Conservation (phyloP, 2,888 invertebrate species). For the Amaurobius ferox region DNA sequence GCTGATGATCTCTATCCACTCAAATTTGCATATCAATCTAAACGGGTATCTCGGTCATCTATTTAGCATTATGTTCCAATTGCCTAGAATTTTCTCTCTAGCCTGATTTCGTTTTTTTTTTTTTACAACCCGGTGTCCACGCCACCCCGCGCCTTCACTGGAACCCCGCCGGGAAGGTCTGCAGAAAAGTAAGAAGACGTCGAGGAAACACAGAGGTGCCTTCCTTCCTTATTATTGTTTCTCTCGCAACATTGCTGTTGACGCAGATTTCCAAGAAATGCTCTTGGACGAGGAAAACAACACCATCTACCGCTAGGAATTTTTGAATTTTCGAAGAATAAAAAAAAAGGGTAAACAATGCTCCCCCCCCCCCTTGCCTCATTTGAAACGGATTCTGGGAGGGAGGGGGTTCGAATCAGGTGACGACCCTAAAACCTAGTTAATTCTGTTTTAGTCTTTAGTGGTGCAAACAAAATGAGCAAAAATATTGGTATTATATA, state of each 20-base stretch:
- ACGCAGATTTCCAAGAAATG: not conserved
- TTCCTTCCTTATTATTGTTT: no score
- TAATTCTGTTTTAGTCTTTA: not conserved
- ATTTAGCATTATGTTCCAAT: not conserved
- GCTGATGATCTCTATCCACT: not conserved
- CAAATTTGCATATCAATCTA: not conserved
- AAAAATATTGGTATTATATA: no score
- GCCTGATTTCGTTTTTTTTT: not conserved
- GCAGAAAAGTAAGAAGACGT: no score
- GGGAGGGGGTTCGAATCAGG: not conserved
- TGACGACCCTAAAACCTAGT: constrained; percentile 7
- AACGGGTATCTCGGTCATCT: not conserved
- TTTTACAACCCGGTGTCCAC: no score
- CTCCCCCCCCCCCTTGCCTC: no score
- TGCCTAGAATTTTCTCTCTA: constrained; percentile 6
- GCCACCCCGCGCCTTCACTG: no score
- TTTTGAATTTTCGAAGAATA: not conserved
- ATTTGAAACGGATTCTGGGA: no score
- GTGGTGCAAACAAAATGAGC: no score
- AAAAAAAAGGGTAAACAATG: not conserved
- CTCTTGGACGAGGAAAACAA: not conserved
- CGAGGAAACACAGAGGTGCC: no score
- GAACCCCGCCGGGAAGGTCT: no score
- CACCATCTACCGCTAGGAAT: not conserved
- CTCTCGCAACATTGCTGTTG: no score